Conservation (phyloP, 2,797 vertebrate species). For the Pangasius sanitwongsei region DNA sequence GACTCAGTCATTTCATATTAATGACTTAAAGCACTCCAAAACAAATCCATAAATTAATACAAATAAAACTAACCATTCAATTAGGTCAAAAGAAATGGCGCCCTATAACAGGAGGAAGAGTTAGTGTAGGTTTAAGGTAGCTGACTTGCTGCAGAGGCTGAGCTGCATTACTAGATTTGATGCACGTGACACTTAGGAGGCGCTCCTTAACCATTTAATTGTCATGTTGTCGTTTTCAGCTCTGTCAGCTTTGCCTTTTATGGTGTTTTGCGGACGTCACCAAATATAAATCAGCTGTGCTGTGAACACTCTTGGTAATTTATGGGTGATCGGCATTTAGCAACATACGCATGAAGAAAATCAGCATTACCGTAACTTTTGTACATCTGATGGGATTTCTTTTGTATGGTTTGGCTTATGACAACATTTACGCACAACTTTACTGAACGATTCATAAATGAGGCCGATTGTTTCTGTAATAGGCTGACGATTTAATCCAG, state of each 20-base stretch:
- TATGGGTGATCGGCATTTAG: background rate
- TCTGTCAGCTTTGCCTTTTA: background rate
- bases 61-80: background rate
- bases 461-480: constrained; percentile 19
- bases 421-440: background rate
- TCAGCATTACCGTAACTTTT: background rate
- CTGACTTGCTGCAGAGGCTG: background rate
- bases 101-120: background rate
- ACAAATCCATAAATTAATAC: constrained; percentile 1
- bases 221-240: background rate
- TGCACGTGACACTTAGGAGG: background rate
- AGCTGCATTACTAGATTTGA: background rate
- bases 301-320: background rate
- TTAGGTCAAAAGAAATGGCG: background rate
- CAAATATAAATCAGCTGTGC: background rate
- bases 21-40: background rate
- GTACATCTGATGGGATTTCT: background rate
- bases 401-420: too few relatives aligned
- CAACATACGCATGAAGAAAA: background rate
- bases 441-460: constrained; percentile 13
- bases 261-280: background rate
- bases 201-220: background rate
- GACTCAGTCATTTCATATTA: background rate
- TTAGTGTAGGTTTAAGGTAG: background rate
- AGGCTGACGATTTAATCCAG: constrained; percentile 38